A percentile compares a stretch with the other conserved stretches of the same genome.
These are phyloP conservation scores for Ostrea denselamellosa DNA, from an alignment of 1,140 invertebrate species.

Conservation along the genomic window DNA sequence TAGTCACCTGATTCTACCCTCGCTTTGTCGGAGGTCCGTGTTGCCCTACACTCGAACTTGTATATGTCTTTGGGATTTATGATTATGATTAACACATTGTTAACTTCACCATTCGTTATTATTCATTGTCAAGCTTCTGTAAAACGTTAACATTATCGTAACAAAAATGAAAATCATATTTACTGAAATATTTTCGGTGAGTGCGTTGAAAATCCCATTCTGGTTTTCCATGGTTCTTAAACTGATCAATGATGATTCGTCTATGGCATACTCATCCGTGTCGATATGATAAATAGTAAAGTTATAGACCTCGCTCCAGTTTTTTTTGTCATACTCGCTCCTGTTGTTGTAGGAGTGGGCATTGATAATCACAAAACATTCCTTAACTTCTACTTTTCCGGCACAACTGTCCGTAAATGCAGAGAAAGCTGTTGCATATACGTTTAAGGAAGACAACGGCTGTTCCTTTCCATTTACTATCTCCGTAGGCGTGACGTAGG, in stretches of 20 bases:
- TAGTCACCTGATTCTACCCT: no score
- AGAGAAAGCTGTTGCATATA: neutral
- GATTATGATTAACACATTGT: no score
- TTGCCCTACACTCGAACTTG: no score
- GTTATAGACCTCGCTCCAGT: neutral
- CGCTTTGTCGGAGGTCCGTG: no score
- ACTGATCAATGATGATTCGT: neutral
- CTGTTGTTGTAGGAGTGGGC: neutral
- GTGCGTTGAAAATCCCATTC: neutral
- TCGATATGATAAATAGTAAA: neutral
- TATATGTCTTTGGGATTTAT: no score
- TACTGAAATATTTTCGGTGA: neutral
- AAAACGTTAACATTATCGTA: no score
- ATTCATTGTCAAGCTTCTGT: no score
- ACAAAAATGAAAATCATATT: no score
- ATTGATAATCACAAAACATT: neutral
- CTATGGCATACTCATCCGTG: neutral
- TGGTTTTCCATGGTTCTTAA: neutral
- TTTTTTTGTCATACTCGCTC: neutral
- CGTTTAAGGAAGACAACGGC: neutral
- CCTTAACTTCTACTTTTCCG: neutral
- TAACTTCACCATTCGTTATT: no score
- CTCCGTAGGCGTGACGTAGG: neutral
- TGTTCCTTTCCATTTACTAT: neutral
- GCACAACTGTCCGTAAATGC: neutral